phyloP scores from a whole-genome alignment of 35 echinoderm and acorn worm genomes.

The Ophioderma brevispina region DNA sequence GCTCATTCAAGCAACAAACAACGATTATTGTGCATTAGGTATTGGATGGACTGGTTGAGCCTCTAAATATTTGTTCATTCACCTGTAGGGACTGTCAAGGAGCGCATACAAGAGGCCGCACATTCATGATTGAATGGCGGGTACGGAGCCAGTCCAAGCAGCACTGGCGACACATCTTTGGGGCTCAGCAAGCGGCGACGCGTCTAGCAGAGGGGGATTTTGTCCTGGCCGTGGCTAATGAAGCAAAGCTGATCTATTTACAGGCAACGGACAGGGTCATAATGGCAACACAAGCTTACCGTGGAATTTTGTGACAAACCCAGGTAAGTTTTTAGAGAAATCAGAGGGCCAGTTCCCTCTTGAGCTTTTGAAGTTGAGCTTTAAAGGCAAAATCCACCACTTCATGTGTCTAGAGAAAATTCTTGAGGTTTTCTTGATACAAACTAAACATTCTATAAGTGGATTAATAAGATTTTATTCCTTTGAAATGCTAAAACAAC shows the following conservation, averaged over 20 bases:
- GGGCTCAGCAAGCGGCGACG: constrained; percentile 58
- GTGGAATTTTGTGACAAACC: constrained; percentile 87
- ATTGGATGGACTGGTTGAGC: not conserved
- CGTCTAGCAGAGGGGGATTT: constrained; percentile 84
- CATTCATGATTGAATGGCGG: constrained; percentile 82
- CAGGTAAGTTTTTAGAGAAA: constrained; percentile 60
- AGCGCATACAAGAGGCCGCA: constrained; percentile 54
- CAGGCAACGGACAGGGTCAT: constrained; percentile 55
- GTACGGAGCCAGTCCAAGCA: constrained; percentile 55
- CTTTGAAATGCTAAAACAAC: too few relatives aligned
- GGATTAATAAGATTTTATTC: too few relatives aligned
- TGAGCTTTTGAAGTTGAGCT: not conserved
- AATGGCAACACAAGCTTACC: constrained; percentile 57
- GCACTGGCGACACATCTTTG: constrained; percentile 85
- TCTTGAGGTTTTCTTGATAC: too few relatives aligned
- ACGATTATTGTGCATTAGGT: not conserved
- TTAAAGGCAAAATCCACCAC: too few relatives aligned
- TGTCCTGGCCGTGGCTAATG: constrained; percentile 81
- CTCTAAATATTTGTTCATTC: not conserved
- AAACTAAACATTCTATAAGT: too few relatives aligned
- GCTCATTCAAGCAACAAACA: not conserved
- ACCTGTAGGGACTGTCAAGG: constrained; percentile 62
- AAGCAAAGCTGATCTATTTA: constrained; percentile 66
- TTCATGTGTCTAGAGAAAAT: too few relatives aligned
- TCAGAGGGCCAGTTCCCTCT: not conserved